Percentiles rank a stretch among this genome's conserved stretches.
Evolutionary conservation across 2,888 invertebrate species (phyloP).

Genomic region (Protula sp.): DNA sequence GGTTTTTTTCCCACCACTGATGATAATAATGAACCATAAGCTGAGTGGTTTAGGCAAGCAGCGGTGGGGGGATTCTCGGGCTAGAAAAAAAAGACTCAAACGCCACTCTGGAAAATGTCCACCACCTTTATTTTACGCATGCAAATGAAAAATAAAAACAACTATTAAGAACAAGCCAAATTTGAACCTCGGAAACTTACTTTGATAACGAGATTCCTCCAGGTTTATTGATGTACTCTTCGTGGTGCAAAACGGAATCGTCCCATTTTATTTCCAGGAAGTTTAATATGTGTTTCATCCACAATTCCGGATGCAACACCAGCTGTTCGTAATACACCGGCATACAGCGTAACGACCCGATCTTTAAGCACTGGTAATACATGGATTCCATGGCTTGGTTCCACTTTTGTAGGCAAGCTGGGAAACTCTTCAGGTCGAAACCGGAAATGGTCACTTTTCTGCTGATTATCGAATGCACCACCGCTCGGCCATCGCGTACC

Average conservation of each 20-base stretch:
- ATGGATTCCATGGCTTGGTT: conserved; percentile 86
- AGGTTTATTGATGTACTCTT: conserved; percentile 91
- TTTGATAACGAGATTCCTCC: conserved; percentile 92
- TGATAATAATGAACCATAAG: no score
- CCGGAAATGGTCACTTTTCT: conserved; percentile 79
- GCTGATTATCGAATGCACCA: conserved; percentile 96
- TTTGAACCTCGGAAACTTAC: no score
- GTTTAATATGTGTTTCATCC: conserved; percentile 64
- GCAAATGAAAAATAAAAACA: no score
- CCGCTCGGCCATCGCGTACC: conserved; percentile 96
- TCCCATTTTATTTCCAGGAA: conserved; percentile 93
- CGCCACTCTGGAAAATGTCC: no score
- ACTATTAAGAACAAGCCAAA: no score
- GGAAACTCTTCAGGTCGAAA: conserved; percentile 88
- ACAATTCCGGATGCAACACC: conserved; percentile 84
- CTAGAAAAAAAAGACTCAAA: no score
- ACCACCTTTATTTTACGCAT: no score
- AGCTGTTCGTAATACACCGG: conserved; percentile 94
- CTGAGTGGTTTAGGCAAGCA: no score
- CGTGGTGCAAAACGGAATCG: conserved; percentile 93
- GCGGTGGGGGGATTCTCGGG: no score
- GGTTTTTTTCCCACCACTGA: no score
- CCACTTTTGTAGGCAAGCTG: conserved; percentile 92
- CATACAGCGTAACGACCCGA: conserved; percentile 72
- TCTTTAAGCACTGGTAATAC: conserved; percentile 57